Conservation (phyloP, 1,140 invertebrate species). For the Andrena cerasifolii region DNA sequence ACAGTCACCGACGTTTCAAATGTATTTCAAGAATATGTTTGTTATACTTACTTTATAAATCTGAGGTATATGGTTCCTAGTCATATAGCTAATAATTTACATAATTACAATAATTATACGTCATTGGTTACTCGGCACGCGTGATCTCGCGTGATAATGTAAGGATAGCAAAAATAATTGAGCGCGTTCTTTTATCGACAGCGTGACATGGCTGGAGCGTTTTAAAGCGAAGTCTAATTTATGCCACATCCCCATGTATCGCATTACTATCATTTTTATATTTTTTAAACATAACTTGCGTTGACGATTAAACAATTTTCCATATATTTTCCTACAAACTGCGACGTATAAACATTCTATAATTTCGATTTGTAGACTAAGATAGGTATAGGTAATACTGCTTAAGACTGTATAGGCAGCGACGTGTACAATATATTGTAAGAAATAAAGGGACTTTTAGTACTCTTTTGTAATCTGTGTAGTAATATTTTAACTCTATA, state of each 20-base stretch:
- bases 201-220: not conserved
- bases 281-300: not conserved
- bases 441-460: conserved; percentile 12
- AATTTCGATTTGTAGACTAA: not conserved
- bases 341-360: not conserved
- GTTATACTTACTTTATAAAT: conserved; percentile 11
- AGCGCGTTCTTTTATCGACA: conserved; percentile 4
- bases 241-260: not conserved
- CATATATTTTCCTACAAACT: not conserved
- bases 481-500: not conserved
- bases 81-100: conserved; percentile 51
- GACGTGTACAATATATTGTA: not conserved
- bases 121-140: conserved; percentile 28
- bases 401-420: not conserved
- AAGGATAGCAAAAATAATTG: conserved; percentile 19
- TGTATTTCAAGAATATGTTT: not conserved
- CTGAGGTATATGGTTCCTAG: conserved; percentile 47
- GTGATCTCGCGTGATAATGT: conserved; percentile 8
- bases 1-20: not conserved
- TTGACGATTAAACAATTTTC: conserved; percentile 18
- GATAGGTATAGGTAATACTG: not conserved
- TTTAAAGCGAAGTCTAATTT: not conserved
- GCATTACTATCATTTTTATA: conserved; percentile 2
- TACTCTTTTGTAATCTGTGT: not conserved
- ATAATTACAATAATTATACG: conserved; percentile 35